phyloP scores from a whole-genome alignment of 2,113 vertebrate species.

The Chionis minor region DNA sequence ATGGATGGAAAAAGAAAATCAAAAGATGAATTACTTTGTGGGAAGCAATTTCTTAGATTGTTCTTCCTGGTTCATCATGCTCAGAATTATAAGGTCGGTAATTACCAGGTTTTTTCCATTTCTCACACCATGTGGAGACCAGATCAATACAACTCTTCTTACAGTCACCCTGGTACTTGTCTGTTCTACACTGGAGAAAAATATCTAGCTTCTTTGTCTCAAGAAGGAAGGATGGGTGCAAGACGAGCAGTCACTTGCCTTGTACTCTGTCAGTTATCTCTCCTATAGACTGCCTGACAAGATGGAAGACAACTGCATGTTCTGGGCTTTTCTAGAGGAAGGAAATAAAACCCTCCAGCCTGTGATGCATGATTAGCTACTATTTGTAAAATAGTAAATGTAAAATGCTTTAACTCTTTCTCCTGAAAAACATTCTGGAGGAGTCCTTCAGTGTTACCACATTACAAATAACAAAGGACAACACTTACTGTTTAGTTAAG shows the following conservation, averaged over 20 bases:
- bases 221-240: neutral
- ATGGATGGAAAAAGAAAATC: neutral
- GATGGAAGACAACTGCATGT: neutral
- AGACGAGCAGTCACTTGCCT: neutral
- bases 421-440: neutral
- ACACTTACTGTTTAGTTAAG: neutral
- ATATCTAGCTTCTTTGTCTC: neutral
- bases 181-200: neutral
- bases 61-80: neutral
- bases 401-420: neutral
- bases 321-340: neutral
- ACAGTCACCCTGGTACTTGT: neutral
- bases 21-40: neutral
- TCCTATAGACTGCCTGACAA: neutral
- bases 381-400: neutral
- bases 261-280: neutral
- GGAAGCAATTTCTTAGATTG: neutral
- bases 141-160: slow-evolving; percentile 1
- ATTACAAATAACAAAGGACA: neutral
- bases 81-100: slow-evolving; percentile 16
- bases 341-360: neutral
- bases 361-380: neutral
- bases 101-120: slow-evolving; percentile 1
- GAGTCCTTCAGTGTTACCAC: neutral
- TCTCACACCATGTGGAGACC: neutral